Evolutionary conservation across 2,797 vertebrate genomes (phyloP), one percentile per base, ranked within the genome.

Genomic region (Myiotriccus ornatus): DNA sequence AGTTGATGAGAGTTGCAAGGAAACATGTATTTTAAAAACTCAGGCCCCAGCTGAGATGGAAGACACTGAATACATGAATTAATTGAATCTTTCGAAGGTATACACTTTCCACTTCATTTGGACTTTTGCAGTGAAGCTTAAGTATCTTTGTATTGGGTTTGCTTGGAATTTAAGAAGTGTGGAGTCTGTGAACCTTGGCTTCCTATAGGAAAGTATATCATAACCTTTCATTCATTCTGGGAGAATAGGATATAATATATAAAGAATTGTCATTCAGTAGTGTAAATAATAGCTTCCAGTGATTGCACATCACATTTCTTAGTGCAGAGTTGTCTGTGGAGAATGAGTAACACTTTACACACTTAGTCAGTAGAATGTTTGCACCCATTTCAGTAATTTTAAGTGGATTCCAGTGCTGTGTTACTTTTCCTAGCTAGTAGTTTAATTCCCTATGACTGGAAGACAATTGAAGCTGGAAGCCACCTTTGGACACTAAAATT

Each of bases 1-100:
- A 92, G 95, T 93, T 94, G 95, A 94, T 95, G 96, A 97, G 91
- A 96, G 27, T 82, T 91, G 91, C 94, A 96, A 94, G 96, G 91
- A 97, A 93, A 77, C 64, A 71, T 90, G 83, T 90, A 27, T 95
- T 94, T 96, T 96, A 96, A 94, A 97, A 69, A 10, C 84, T 94
- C 84, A 94, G 91, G 84, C 75, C 59, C 73, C 93, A 93, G 79
- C 78, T 96, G 96, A 96, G 94, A 95, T 88, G 93, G 96, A 96
- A 88, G 95, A 90, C 93, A 73, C 85, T 87, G 77, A 88, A 94
- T 53, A 78, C 81, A 92, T 86, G 86, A 90, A 81, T 89, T 96
- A 92, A 94, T 83, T 96, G 84, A 91, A 41, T 79, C 92, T 68
- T 86, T 32, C 77, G 84, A 97, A 97, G 95, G 91, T 95, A 97